Evolutionary conservation across 2,113 vertebrate species (phyloP), one percentile per base, ranked within the genome.

Genomic region (Reinhardtius hippoglossoides): DNA sequence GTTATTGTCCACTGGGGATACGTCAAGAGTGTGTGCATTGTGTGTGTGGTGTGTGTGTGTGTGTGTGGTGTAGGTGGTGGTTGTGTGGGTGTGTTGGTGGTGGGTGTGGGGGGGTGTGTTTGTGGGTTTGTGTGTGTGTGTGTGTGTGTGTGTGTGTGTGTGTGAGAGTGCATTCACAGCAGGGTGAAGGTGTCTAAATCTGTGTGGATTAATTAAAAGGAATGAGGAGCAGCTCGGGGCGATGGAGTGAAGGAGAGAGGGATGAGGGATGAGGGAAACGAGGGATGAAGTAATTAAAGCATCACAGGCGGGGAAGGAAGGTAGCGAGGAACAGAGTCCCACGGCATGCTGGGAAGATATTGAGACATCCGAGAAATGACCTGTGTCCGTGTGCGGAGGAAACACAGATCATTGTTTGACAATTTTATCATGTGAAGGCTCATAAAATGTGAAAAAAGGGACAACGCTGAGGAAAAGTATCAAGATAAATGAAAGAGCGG

Each of bases 181-280:
- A 81, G 88, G 90, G 74, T 63, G 87, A 88, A 87, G 89, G 91
- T 84, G 89, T 88, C 83, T 78, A 87, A 92, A 84, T 90, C 91
- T 92, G 89, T 81, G 89, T 81, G 91, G 92, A 92, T 93, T 93
- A 92, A 93, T 93, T 93, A 92, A 90, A 92, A 85, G 87, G 83
- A 92, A 89, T 67, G 84, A 88, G 83, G 64, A 87, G 89, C 90
- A 82, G 87, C 92, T 89, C 55, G 37, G 81, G 89, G 90, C 87
- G 46, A 88, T 69, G 87, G 68, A 87, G 84, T 87, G 91, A 88
- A 90, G 86, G 87, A 90, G 88, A 83, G 71, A 85, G 73, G 84
- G 83, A 88, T 84, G 87, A 91, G 82, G 84, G 80, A 85, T 84
- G 87, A 91, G 82, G 84, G 80, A 85, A 91, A 81, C 56, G 67